Evolutionary conservation across 2,113 vertebrate genomes (phyloP).

Genomic region (Xyliphius kryptos): DNA sequence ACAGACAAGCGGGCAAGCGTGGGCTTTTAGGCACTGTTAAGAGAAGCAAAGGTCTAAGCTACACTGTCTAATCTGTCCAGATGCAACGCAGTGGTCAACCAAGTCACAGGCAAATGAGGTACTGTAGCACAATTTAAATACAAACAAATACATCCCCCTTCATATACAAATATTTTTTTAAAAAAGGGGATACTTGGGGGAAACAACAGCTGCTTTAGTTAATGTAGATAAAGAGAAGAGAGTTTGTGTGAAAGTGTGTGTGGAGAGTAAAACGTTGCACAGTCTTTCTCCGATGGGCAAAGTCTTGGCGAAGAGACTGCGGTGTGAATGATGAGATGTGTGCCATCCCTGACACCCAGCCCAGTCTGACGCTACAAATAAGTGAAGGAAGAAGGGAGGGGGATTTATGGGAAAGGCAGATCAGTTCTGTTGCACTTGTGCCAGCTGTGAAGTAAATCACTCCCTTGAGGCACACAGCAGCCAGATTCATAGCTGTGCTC

Average conservation of each 20-base stretch:
- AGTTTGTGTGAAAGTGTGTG: neutral
- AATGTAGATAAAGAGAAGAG: conserved; percentile 2
- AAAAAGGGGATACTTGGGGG: neutral
- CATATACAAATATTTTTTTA: neutral
- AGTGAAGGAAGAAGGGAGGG: conserved; percentile 4
- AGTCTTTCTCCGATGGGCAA: conserved; percentile 15
- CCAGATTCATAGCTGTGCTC: conserved; percentile 66
- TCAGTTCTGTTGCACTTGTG: conserved; percentile 65
- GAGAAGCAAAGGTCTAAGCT: too few species aligned
- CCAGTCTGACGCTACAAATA: conserved; percentile 15
- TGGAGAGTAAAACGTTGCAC: too few species aligned
- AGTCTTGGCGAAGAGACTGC: conserved; percentile 22
- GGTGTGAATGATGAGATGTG: conserved; percentile 68
- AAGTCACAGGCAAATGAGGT: too few species aligned
- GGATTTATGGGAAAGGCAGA: conserved; percentile 78
- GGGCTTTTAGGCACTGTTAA: conserved; percentile 36
- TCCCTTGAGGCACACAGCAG: conserved; percentile 65
- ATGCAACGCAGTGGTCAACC: conserved; percentile 37
- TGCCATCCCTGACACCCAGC: conserved; percentile 37
- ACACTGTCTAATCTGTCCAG: conserved; percentile 34
- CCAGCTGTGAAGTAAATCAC: conserved; percentile 81
- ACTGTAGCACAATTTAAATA: conserved; percentile 29
- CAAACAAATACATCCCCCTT: conserved; percentile 7
- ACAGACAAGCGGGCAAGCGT: conserved; percentile 39
- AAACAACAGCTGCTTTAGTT: conserved; percentile 6